Evolutionary conservation across 2,888 invertebrate genomes (phyloP).

Genomic region (Andrena haemorrhoa): DNA sequence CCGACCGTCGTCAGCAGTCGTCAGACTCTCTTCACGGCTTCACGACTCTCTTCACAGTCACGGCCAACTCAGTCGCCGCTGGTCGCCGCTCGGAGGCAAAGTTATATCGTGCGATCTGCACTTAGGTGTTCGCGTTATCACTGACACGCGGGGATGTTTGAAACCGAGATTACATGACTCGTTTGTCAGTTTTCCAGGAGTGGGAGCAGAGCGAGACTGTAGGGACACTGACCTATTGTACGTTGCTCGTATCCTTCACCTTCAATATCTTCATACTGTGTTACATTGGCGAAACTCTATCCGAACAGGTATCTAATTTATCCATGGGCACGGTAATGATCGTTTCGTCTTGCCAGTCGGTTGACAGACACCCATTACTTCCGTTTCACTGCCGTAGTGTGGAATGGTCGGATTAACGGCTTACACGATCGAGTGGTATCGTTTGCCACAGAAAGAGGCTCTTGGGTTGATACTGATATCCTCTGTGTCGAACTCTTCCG

Average conservation of each 20-base stretch:
- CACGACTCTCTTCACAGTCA: no score
- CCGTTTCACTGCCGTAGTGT: conserved; percentile 42
- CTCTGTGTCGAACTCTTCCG: conserved; percentile 57
- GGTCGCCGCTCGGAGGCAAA: no score
- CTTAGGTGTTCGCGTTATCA: neutral
- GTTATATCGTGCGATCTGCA: no score
- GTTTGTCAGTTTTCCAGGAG: conserved; percentile 73
- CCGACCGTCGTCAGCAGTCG: no score
- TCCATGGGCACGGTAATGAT: no score
- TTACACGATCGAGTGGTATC: conserved; percentile 66
- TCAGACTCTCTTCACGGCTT: no score
- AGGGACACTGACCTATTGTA: conserved; percentile 66
- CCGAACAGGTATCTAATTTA: conserved; percentile 61
- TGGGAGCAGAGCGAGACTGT: conserved; percentile 76
- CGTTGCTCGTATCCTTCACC: conserved; percentile 52
- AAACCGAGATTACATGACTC: neutral
- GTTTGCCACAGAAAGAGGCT: conserved; percentile 50
- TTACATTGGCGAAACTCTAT: conserved; percentile 73
- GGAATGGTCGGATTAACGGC: conserved; percentile 51
- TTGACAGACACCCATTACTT: conserved; percentile 24
- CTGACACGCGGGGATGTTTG: no score
- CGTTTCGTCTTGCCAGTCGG: neutral
- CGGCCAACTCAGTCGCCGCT: no score
- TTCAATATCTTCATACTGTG: conserved; percentile 68
- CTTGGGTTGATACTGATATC: conserved; percentile 70